Evolutionary conservation across 2,888 invertebrate genomes (phyloP).

Genomic region (Xestia xanthographa): DNA sequence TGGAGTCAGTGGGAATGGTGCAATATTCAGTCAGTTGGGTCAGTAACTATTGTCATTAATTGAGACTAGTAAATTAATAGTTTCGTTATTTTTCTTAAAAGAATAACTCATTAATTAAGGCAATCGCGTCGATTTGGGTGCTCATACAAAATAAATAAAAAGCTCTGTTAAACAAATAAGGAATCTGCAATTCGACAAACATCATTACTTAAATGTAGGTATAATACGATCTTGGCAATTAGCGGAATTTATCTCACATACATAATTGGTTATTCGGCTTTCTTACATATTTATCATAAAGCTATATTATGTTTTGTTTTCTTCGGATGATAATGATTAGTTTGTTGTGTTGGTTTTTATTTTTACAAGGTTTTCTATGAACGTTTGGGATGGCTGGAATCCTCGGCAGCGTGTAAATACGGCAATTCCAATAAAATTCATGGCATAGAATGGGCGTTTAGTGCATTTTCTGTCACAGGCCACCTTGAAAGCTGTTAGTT

Average conservation of each 20-base stretch:
- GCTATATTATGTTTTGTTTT: conserved; percentile 39
- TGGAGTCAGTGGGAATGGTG: conserved; percentile 78
- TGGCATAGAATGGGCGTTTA: not conserved
- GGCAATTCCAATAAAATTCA: not conserved
- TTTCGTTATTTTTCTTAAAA: conserved; percentile 55
- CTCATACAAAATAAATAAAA: conserved; percentile 41
- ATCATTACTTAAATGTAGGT: conserved; percentile 30
- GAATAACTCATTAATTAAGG: conserved; percentile 65
- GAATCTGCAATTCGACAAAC: conserved; percentile 15
- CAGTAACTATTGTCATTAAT: conserved; percentile 73
- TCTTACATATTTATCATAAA: conserved; percentile 32
- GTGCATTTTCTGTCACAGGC: not conserved
- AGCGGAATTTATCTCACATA: conserved; percentile 22
- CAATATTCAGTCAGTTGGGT: conserved; percentile 74
- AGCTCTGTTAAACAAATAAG: conserved; percentile 35
- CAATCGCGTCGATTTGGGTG: conserved; percentile 52
- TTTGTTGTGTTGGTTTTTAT: conserved; percentile 8
- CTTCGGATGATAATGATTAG: conserved; percentile 24
- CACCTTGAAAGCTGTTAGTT: not conserved
- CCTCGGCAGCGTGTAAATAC: too few species aligned
- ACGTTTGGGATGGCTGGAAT: conserved; percentile 8
- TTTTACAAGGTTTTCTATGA: conserved; percentile 33
- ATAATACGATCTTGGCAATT: conserved; percentile 41
- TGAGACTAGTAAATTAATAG: conserved; percentile 62
- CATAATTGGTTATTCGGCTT: conserved; percentile 31